Conservation (phyloP, 2,888 invertebrate genomes). For the Lithophane ornitopus region DNA sequence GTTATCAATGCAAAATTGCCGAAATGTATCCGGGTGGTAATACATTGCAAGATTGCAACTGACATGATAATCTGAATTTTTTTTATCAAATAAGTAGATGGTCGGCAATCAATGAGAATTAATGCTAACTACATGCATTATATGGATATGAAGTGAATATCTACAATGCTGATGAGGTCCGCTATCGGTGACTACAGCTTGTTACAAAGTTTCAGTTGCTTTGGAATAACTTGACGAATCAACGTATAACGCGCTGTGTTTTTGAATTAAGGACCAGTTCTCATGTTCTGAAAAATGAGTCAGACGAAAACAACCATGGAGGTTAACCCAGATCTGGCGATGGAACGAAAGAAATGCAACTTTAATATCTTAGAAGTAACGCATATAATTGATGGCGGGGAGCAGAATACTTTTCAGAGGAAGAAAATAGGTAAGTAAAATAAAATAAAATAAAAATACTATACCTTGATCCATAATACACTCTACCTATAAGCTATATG, state of each 20-base stretch:
- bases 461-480: no score
- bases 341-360: constrained; percentile 93
- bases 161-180: constrained; percentile 27
- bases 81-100: constrained; percentile 31
- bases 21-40: constrained; percentile 30
- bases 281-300: constrained; percentile 63
- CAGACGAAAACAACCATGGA: constrained; percentile 58
- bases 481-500: no score
- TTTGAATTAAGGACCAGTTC: neutral
- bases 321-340: constrained; percentile 92
- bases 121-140: constrained; percentile 42
- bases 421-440: constrained; percentile 82
- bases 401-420: constrained; percentile 92
- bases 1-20: neutral
- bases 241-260: constrained; percentile 33
- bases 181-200: neutral
- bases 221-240: constrained; percentile 6
- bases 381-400: constrained; percentile 93
- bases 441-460: no score
- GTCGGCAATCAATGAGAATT: constrained; percentile 28
- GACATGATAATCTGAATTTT: constrained; percentile 17
- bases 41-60: constrained; percentile 14
- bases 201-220: constrained; percentile 43
- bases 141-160: constrained; percentile 44
- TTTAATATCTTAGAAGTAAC: constrained; percentile 94